phyloP scores from a whole-genome alignment of 2,797 vertebrate genomes.

The Pangasius djambal region DNA sequence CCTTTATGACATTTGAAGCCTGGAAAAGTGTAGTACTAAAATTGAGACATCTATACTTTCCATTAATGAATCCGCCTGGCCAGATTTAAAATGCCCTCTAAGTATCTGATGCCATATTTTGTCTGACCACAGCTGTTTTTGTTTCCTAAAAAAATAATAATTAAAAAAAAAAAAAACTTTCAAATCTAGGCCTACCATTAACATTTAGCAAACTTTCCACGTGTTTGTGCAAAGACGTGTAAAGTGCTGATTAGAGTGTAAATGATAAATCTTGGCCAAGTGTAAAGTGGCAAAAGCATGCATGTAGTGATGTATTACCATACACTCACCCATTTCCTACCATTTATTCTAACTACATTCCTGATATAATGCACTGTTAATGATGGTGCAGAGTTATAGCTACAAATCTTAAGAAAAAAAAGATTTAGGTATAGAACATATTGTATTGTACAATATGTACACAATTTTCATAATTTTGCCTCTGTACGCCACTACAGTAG shows the following conservation, averaged over 20 bases:
- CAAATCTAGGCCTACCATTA: background rate
- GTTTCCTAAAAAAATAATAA: background rate
- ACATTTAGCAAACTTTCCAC: background rate
- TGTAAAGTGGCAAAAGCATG: slow-evolving; percentile 27
- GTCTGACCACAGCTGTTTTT: background rate
- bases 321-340: background rate
- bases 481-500: no score
- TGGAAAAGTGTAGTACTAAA: background rate
- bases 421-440: background rate
- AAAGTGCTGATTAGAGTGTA: slow-evolving; percentile 26
- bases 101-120: background rate
- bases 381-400: background rate
- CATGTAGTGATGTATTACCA: slow-evolving; percentile 25
- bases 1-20: background rate
- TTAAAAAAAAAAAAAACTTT: background rate
- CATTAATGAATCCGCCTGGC: background rate
- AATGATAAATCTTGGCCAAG: slow-evolving; percentile 34
- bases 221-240: slow-evolving; percentile 13
- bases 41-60: background rate
- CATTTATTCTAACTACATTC: background rate
- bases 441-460: background rate
- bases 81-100: background rate
- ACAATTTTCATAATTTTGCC: no score
- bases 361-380: slow-evolving; percentile 5
- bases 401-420: background rate